phyloP scores from a whole-genome alignment of 2,888 invertebrate species.

The Mimumesa dahlbomi region DNA sequence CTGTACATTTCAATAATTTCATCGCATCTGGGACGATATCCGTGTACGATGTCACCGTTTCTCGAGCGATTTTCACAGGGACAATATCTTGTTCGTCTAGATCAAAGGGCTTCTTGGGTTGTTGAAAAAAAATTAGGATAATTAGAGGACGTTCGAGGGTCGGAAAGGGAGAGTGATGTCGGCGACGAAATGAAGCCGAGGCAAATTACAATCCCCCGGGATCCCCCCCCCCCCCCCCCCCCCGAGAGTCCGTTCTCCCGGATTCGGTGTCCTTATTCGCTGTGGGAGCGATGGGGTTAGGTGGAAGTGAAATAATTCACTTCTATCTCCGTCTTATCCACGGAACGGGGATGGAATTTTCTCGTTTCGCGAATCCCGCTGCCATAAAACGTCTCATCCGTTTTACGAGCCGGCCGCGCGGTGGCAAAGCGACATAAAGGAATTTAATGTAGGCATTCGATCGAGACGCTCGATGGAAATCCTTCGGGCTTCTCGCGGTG shows the following conservation, averaged over 20 bases:
- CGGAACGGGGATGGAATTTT: conserved; percentile 39
- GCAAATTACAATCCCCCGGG: conserved; percentile 22
- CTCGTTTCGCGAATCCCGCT: conserved; percentile 51
- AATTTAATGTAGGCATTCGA: too few species aligned
- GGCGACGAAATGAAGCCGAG: conserved; percentile 17
- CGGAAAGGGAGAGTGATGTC: neutral
- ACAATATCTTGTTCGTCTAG: too few species aligned
- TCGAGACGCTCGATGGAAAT: too few species aligned
- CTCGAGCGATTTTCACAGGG: too few species aligned
- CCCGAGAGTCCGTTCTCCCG: conserved; percentile 10
- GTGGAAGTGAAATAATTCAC: conserved; percentile 39
- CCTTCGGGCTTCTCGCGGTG: too few species aligned
- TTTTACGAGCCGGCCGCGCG: conserved; percentile 45
- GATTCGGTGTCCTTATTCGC: conserved; percentile 8
- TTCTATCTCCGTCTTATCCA: conserved; percentile 17
- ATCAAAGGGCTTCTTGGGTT: too few species aligned
- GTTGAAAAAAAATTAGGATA: conserved; percentile 4
- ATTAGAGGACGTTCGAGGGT: neutral
- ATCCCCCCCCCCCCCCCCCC: neutral
- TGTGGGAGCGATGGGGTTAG: conserved; percentile 4
- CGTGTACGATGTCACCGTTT: too few species aligned
- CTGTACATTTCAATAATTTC: too few species aligned
- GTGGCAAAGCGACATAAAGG: too few species aligned
- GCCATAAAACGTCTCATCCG: conserved; percentile 52
- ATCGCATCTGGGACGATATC: too few species aligned